Evolutionary conservation across 2,113 vertebrate species (phyloP).

Genomic region (Acrocephalus arundinaceus): DNA sequence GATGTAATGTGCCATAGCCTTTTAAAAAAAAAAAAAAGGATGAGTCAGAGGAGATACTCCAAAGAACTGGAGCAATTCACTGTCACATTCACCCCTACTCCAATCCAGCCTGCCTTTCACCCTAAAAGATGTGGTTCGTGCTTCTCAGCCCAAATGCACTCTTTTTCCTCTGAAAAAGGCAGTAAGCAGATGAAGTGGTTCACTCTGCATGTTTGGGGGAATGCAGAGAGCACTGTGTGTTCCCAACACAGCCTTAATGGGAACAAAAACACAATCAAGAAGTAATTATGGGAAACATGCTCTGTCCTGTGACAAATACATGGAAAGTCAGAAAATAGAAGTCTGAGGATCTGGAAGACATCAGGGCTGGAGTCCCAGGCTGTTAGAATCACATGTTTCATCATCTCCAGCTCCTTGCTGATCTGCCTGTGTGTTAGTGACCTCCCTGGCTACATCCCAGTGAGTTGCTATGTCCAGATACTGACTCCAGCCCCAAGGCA

Average conservation of each 20-base stretch:
- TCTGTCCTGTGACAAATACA: neutral
- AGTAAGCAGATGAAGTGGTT: neutral
- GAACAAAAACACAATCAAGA: neutral
- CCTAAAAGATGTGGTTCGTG: neutral
- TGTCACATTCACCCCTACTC: neutral
- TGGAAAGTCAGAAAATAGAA: neutral
- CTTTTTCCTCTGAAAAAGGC: neutral
- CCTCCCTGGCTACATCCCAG: neutral
- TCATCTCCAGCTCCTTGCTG: neutral
- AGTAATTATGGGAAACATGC: neutral
- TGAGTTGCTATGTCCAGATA: neutral
- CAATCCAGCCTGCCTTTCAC: neutral
- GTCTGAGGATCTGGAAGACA: neutral
- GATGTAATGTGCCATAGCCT: constrained; percentile 70
- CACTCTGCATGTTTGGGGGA: neutral
- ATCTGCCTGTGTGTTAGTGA: neutral
- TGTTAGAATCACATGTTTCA: neutral
- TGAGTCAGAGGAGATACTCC: neutral
- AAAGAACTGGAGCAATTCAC: neutral
- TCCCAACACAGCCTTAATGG: neutral
- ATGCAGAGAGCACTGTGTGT: neutral
- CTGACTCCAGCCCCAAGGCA: neutral
- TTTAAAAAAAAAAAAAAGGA: neutral
- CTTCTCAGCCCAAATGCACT: neutral
- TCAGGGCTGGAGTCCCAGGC: neutral